Percentiles rank a stretch among this genome's conserved stretches.
These are phyloP conservation scores for Lophotis ruficrista DNA, from an alignment of 2,113 vertebrate species.

Conservation along the genomic window DNA sequence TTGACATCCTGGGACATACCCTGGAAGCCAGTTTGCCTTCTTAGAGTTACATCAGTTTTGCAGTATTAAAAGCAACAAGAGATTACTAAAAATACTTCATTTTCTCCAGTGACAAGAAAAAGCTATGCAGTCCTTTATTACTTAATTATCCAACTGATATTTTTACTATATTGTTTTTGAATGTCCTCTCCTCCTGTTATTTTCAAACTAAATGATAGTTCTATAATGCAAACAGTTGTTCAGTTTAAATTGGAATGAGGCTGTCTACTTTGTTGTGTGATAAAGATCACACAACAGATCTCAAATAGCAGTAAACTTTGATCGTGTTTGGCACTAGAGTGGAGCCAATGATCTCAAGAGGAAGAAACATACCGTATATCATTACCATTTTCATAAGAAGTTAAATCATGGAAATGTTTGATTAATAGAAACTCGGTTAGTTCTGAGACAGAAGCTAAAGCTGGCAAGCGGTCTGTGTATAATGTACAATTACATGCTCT, in stretches of 20 bases:
- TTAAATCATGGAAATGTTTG: neutral
- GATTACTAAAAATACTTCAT: neutral
- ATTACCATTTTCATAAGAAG: neutral
- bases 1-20: rapidly evolving
- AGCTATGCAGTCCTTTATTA: neutral
- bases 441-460: neutral
- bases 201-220: neutral
- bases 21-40: neutral
- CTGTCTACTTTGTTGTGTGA: neutral
- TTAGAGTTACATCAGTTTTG: neutral
- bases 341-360: neutral
- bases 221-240: neutral
- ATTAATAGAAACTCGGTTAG: neutral
- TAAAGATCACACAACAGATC: neutral
- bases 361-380: neutral
- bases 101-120: neutral
- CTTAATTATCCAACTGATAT: neutral
- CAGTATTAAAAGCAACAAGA: neutral
- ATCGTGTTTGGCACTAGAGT: neutral
- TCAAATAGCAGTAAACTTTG: constrained; percentile 10
- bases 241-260: neutral
- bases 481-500: neutral
- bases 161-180: neutral
- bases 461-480: neutral
- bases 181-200: neutral